Conservation (phyloP, 1,140 invertebrate species). For the Pseudomyrmex dendroicus region DNA sequence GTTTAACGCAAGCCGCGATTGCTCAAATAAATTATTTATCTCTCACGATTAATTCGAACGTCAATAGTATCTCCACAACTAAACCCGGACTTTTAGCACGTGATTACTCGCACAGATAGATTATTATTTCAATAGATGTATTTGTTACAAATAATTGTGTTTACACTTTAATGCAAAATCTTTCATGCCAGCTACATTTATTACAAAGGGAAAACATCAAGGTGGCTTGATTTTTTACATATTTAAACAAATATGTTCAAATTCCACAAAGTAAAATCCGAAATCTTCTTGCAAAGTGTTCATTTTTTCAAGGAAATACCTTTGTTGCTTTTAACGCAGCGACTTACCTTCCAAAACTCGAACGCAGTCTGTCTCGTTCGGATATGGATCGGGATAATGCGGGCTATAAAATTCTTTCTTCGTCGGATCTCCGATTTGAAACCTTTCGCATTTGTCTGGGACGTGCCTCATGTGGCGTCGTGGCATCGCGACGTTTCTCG, state of each 20-base stretch:
- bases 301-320: slow-evolving; percentile 9
- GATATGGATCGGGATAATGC: slow-evolving; percentile 90
- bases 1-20: slow-evolving; percentile 28
- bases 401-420: slow-evolving; percentile 91
- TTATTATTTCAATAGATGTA: background rate
- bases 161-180: too few relatives aligned
- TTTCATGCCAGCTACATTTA: too few relatives aligned
- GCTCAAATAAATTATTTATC: slow-evolving; percentile 40
- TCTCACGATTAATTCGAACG: slow-evolving; percentile 23
- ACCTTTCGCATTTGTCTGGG: slow-evolving; percentile 85
- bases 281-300: background rate
- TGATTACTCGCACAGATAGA: background rate
- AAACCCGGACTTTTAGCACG: background rate
- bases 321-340: background rate
- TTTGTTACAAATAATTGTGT: too few relatives aligned
- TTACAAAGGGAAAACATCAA: too few relatives aligned
- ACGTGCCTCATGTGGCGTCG: slow-evolving; percentile 79
- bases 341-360: slow-evolving; percentile 89
- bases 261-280: too few relatives aligned
- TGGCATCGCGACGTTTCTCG: slow-evolving; percentile 64
- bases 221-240: background rate
- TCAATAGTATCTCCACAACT: background rate
- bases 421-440: slow-evolving; percentile 85
- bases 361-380: slow-evolving; percentile 90
- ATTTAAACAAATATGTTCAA: background rate